Conservation (phyloP, 2,888 invertebrate species). For the Drosophila rubida region DNA sequence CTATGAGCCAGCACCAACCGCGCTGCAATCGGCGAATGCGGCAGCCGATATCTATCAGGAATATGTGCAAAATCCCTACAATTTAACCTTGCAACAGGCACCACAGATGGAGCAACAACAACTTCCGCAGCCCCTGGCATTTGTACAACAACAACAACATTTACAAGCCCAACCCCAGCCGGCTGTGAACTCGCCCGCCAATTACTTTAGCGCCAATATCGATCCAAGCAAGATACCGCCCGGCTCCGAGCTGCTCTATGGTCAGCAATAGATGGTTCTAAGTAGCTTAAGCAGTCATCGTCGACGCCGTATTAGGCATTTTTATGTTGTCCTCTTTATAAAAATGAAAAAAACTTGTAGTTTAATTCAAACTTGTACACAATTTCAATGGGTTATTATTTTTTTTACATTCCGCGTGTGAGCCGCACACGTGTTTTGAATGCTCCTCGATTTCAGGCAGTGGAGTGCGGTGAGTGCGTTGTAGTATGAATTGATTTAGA, state of each 20-base stretch:
- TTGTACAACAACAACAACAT: conserved; percentile 9
- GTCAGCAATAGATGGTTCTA: conserved; percentile 78
- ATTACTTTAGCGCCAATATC: conserved; percentile 87
- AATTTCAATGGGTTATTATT: conserved; percentile 23
- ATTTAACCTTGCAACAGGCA: conserved; percentile 83
- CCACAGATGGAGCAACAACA: conserved; percentile 35
- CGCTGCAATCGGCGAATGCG: conserved; percentile 24
- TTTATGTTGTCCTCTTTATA: conserved; percentile 39
- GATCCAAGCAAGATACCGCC: conserved; percentile 86
- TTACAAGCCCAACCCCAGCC: conserved; percentile 80
- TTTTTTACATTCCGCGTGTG: conserved; percentile 54
- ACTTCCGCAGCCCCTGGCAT: not conserved
- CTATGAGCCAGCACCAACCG: conserved; percentile 51
- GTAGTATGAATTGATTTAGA: conserved; percentile 22
- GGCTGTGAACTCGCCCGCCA: conserved; percentile 85
- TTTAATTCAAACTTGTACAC: conserved; percentile 1
- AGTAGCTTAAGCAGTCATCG: conserved; percentile 22
- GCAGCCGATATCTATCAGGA: conserved; percentile 83
- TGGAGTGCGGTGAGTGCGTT: conserved; percentile 7
- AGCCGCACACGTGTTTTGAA: conserved; percentile 21
- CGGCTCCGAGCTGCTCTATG: conserved; percentile 88
- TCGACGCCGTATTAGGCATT: conserved; percentile 9
- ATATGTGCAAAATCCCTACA: conserved; percentile 84
- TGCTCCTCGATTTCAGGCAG: conserved; percentile 24
- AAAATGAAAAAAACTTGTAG: conserved; percentile 18